phyloP scores from a whole-genome alignment of 1,140 invertebrate genomes.

The Holotrichia oblita region DNA sequence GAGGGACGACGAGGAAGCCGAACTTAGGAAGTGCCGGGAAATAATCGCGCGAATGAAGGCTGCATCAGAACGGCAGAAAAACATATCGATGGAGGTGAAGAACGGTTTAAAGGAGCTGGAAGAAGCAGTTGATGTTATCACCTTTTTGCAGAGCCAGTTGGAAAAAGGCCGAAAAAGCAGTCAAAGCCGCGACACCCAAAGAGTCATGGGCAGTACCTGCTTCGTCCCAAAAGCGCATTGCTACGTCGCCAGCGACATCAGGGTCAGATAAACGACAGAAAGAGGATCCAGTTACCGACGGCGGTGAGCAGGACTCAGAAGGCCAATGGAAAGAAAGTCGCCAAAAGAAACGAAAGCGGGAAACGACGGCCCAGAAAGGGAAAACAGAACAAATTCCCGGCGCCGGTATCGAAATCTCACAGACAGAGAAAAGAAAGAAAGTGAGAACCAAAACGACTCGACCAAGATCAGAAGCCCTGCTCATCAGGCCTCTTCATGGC shows the following conservation, averaged over 20 bases:
- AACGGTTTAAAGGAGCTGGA: not conserved
- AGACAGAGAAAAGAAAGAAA: too few relatives aligned
- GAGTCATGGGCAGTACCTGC: not conserved
- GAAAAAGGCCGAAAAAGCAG: not conserved
- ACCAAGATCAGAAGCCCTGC: too few relatives aligned
- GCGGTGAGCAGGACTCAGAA: too few relatives aligned
- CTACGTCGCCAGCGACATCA: not conserved
- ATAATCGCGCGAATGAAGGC: not conserved
- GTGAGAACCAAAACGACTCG: too few relatives aligned
- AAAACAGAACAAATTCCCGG: too few relatives aligned
- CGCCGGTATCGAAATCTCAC: too few relatives aligned
- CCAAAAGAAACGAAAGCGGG: too few relatives aligned
- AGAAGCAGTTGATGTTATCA: not conserved
- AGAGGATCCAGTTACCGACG: not conserved
- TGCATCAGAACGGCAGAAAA: not conserved
- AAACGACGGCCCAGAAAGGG: too few relatives aligned
- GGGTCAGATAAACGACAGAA: not conserved
- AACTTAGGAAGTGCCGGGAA: not conserved
- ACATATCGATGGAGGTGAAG: not conserved
- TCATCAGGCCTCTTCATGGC: too few relatives aligned
- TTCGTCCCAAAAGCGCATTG: not conserved
- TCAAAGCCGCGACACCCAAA: not conserved
- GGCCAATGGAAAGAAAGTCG: too few relatives aligned
- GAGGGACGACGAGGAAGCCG: not conserved
- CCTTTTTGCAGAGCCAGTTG: not conserved